Evolutionary conservation across 2,888 invertebrate genomes (phyloP), one percentile per base, ranked within the genome.

Genomic region (Pyrrhia umbra): DNA sequence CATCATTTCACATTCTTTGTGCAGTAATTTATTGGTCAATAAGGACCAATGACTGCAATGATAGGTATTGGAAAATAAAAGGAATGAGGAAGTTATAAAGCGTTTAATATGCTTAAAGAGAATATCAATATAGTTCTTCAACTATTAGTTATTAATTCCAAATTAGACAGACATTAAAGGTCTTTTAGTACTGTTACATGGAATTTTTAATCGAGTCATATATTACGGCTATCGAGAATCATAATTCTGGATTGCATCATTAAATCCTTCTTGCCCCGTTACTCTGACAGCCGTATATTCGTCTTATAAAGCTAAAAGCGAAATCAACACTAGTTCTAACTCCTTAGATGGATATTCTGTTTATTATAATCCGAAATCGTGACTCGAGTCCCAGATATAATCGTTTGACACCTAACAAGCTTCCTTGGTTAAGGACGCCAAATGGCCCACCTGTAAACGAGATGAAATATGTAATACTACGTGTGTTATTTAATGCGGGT

Each of bases 331-430:
- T 54, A 62, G 70, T 73, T 55, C 62, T 16, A 76, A 67, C 57
- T 55, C 85, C 81, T 54, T 77, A 77, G 62, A 83, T 67, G 82
- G 80, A 54, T 70, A 75, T 78, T 75, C 76, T 40, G 73, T 79
- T 77, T 82, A 80, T 78, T 80, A 81, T 79, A 82, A 84, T 77
- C 69, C 68, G 13, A 77, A 83, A 73, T 82, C 85, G 86, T 85
- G 86, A 85, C 82, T 78, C 20, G 59, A 45, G 74, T 65, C 64
- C 68, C 73, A 76, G 81, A 79, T 79, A 77, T 67, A 61, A 80
- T 75, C 75, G 57, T 62, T 61, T 71, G 68, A 78, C 75, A 77
- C 68, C 61, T 76, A 77, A 79, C 70, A 62, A 67, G 71, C 80
- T 80, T 79, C 75, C 67, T 69, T 64, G 67, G 61, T 59, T 73